Evolutionary conservation across 2,113 vertebrate species (phyloP).

Genomic region (Halcyon senegalensis): DNA sequence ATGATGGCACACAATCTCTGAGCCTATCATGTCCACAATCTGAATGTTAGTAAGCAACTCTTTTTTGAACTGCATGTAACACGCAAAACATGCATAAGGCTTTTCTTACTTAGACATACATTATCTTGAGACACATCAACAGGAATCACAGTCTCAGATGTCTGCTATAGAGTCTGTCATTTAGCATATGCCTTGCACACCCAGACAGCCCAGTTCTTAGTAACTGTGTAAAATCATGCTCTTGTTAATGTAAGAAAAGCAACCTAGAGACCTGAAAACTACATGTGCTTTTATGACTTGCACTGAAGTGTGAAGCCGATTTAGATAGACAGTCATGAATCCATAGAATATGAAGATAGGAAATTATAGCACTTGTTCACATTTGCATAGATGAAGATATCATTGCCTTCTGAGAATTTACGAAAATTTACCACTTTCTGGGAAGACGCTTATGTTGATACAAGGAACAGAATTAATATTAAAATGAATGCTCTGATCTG

Average conservation of each 20-base stretch:
- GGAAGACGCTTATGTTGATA: background rate
- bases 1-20: background rate
- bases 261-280: background rate
- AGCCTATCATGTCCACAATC: background rate
- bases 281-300: rapidly evolving
- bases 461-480: background rate
- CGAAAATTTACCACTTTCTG: background rate
- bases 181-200: background rate
- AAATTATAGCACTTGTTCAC: background rate
- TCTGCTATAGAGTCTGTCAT: background rate
- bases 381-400: background rate
- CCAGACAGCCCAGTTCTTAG: background rate
- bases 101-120: background rate
- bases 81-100: background rate
- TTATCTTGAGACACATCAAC: background rate
- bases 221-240: background rate
- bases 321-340: background rate
- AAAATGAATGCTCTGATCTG: background rate
- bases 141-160: rapidly evolving
- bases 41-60: background rate
- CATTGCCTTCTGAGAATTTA: background rate
- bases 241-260: background rate
- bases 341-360: background rate
- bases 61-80: background rate
- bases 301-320: background rate